A percentile compares a stretch with the other conserved stretches of the same genome.
Conservation (phyloP, 1,140 invertebrate species). For the Sarcophaga peregrina region DNA sequence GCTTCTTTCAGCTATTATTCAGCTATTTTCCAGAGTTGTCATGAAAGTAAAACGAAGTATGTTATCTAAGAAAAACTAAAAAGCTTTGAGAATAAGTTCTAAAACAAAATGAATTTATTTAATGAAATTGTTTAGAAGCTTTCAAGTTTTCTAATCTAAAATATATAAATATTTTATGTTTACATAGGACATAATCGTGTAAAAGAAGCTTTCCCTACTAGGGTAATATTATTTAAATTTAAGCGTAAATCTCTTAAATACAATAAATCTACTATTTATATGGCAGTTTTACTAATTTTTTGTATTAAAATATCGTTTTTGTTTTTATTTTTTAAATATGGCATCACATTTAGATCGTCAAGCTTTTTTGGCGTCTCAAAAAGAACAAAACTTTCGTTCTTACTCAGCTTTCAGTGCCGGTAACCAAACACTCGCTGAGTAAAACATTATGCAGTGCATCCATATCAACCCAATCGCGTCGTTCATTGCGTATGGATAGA, state of each 20-base stretch:
- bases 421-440: conserved; percentile 79
- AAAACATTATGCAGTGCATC: conserved; percentile 83
- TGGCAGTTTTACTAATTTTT: neutral
- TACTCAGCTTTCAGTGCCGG: conserved; percentile 37
- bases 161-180: too few species aligned
- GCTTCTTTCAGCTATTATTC: too few species aligned
- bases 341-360: conserved; percentile 31
- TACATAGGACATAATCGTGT: too few species aligned
- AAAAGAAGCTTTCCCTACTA: too few species aligned
- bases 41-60: too few species aligned
- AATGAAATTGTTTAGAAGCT: too few species aligned
- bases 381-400: neutral
- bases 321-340: conserved; percentile 26
- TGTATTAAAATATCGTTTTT: neutral
- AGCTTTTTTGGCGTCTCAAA: neutral
- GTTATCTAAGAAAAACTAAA: too few species aligned
- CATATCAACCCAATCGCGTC: conserved; percentile 86
- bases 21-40: too few species aligned
- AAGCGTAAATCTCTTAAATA: conserved; percentile 6
- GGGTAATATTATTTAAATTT: neutral
- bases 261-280: conserved; percentile 6
- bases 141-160: too few species aligned
- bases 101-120: too few species aligned
- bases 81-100: too few species aligned
- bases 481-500: conserved; percentile 76